These are phyloP conservation scores for Scartelaos histophorus DNA, from an alignment of 2,113 vertebrate genomes.

Conservation along the genomic window DNA sequence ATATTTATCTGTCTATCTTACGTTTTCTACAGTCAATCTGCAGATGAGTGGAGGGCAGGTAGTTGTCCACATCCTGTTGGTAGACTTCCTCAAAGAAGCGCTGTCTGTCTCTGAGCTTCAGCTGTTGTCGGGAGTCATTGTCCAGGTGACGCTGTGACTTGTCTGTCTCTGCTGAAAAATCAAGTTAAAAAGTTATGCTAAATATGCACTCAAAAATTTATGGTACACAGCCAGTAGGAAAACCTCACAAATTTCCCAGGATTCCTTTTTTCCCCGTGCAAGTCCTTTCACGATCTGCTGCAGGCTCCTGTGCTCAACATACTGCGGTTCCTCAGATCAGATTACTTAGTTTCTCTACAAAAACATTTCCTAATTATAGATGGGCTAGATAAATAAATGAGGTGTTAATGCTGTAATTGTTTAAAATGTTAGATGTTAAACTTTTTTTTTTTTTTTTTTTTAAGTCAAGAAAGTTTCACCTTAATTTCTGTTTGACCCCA, in stretches of 20 bases:
- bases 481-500: not conserved
- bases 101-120: slow-evolving; percentile 85
- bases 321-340: not conserved
- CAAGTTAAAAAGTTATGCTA: not conserved
- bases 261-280: not conserved
- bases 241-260: not conserved
- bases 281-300: not conserved
- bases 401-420: not conserved
- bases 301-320: not conserved
- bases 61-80: slow-evolving; percentile 90
- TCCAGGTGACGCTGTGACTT: slow-evolving; percentile 63
- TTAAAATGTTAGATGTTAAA: not conserved
- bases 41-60: slow-evolving; percentile 84
- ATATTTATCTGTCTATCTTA: slow-evolving; percentile 67
- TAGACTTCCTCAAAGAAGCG: slow-evolving; percentile 93
- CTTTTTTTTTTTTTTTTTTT: not conserved
- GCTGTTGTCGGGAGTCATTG: slow-evolving; percentile 80
- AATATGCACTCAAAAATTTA: not conserved
- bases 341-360: not conserved
- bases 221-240: not conserved
- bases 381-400: not conserved
- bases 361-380: not conserved
- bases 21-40: slow-evolving; percentile 88
- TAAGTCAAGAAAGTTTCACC: not conserved
- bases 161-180: slow-evolving; percentile 64